Evolutionary conservation across 2,113 vertebrate genomes (phyloP), one percentile per base, ranked within the genome.

Genomic region (Silurus glanis): DNA sequence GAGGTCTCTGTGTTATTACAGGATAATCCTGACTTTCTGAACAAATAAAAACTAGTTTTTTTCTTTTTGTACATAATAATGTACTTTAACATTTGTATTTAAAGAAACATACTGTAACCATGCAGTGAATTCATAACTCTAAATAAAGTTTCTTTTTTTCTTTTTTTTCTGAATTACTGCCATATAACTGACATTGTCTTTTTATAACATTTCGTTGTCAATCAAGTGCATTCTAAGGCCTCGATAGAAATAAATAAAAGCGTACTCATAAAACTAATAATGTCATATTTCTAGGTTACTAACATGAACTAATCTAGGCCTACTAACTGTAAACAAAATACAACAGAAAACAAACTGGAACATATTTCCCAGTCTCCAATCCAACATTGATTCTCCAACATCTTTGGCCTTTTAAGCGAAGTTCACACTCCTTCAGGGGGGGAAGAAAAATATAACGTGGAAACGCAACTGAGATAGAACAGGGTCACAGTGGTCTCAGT

Each of bases 401-500:
- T 58, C 59, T 64, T 62, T 83, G 58, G 56, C 53, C 25, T 47
- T 62, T 61, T 37, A 84, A 37, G 89, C 83, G 66, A 88, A 90
- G 86, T 67, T 89, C 89, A 9, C 81, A 17, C 16, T 83, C 2
- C 16, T 87, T 84, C 90, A 19, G 53, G 8, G 69, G 14, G n/a
- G n/a, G 58, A 62, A 78, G 49, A 1, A 47, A n/a, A 66, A 47
- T 79, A 37, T 37, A 37, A 37, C 37, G 75, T 16, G 78, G 16
- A 78, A 87, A 71, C 45, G 67, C 51, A 66, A 45, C 21, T 21
- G 64, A 56, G 6, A n/a, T 66, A 92, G 53, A 92, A 90, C 91
- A 91, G 90, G 92, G 37, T 95, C 94, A 94, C 94, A 95, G 94
- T 94, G 93, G 88, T 94, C 87, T 89, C 79, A 86, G 91, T 92